These are phyloP conservation scores for Falco berigora DNA, from an alignment of 2,797 vertebrate genomes.

Conservation along the genomic window DNA sequence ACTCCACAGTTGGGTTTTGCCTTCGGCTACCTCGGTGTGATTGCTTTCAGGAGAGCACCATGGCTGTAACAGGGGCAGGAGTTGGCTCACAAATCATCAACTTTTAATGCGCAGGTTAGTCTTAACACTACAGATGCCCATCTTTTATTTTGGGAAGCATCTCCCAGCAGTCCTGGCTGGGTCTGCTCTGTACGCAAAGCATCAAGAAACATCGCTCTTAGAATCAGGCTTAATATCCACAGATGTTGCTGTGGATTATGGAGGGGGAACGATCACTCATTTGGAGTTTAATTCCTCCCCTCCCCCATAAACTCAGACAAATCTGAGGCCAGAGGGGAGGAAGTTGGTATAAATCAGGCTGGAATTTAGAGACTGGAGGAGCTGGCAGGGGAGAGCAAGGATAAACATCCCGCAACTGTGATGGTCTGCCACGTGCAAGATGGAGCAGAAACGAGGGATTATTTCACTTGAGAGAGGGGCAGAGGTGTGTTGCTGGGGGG, in stretches of 20 bases:
- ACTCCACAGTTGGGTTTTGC: neutral
- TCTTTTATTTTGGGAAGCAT: neutral
- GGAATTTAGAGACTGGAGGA: neutral
- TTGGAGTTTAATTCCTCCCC: conserved; percentile 6
- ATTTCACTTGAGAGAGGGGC: neutral
- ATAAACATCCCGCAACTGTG: accelerated
- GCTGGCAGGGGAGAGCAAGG: neutral
- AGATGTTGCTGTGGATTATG: conserved; percentile 2
- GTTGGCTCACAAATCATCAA: neutral
- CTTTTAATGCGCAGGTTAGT: neutral
- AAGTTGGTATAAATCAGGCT: neutral
- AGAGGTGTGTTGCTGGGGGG: neutral
- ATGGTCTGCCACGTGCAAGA: neutral
- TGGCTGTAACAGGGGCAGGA: neutral
- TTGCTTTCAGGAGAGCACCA: neutral
- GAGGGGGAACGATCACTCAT: neutral
- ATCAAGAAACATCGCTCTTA: neutral
- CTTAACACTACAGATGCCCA: neutral
- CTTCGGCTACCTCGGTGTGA: accelerated
- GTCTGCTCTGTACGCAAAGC: neutral
- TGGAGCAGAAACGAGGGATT: neutral
- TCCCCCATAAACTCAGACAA: neutral
- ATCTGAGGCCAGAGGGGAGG: neutral
- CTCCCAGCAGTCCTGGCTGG: neutral
- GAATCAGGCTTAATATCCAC: neutral